These are phyloP conservation scores for Drosophila ercepeae DNA, from an alignment of 1,140 invertebrate genomes.

Conservation along the genomic window DNA sequence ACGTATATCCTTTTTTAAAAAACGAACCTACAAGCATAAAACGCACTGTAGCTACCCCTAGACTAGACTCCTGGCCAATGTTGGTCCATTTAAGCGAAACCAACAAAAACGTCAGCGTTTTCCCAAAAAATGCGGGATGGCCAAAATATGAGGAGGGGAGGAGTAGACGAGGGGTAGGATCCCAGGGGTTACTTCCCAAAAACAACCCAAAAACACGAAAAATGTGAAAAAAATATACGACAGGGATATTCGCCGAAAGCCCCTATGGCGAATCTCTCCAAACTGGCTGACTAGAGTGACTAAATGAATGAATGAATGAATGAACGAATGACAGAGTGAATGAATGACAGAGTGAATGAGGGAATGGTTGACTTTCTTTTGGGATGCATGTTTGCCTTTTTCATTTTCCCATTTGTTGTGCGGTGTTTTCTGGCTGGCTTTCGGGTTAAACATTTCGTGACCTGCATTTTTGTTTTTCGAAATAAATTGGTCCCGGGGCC, in stretches of 20 bases:
- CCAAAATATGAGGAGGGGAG: neutral
- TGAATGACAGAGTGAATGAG: constrained; percentile 12
- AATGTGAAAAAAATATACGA: neutral
- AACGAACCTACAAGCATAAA: no score
- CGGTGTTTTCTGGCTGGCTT: constrained; percentile 31
- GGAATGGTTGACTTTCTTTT: constrained; percentile 24
- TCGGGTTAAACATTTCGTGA: constrained; percentile 79
- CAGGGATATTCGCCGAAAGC: constrained; percentile 10
- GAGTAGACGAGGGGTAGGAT: neutral
- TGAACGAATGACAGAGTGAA: neutral
- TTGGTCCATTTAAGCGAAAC: constrained; percentile 12
- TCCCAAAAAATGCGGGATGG: constrained; percentile 26
- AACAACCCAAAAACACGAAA: constrained; percentile 1
- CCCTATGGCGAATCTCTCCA: constrained; percentile 35
- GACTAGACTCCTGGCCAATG: constrained; percentile 7
- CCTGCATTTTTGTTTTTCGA: constrained; percentile 76
- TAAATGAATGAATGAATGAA: neutral
- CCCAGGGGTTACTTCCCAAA: constrained; percentile 12
- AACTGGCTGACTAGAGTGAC: neutral
- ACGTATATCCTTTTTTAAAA: no score
- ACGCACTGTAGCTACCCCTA: constrained; percentile 29
- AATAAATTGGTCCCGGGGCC: constrained; percentile 68
- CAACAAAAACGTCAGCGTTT: constrained; percentile 1
- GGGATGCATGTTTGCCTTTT: constrained; percentile 33
- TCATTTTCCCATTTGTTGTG: constrained; percentile 38